These are phyloP conservation scores for Pseudois nayaur DNA, from an alignment of 2,113 vertebrate species.

Conservation along the genomic window DNA sequence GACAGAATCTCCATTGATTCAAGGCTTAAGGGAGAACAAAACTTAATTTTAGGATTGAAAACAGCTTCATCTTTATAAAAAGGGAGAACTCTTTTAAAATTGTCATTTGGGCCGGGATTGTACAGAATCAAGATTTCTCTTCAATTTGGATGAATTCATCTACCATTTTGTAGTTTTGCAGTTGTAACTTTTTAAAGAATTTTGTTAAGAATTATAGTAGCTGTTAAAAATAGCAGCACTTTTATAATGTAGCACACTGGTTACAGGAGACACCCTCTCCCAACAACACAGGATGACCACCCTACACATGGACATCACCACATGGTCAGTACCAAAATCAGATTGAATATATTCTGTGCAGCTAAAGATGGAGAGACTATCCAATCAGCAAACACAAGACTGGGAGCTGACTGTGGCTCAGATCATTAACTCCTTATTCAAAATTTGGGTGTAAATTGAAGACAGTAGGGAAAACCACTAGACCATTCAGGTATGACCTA, in stretches of 20 bases:
- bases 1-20: neutral
- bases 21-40: neutral
- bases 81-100: neutral
- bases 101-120: neutral
- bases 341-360: neutral
- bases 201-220: neutral
- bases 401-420: neutral
- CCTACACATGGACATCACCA: neutral
- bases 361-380: neutral
- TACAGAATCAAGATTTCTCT: neutral
- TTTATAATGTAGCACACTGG: neutral
- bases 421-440: neutral
- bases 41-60: constrained; percentile 40
- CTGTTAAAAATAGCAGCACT: neutral
- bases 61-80: constrained; percentile 22
- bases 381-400: neutral
- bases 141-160: constrained; percentile 3
- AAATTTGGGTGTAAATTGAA: neutral
- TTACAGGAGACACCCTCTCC: neutral
- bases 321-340: neutral
- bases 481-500: neutral
- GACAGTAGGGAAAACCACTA: neutral
- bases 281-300: neutral
- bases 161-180: neutral
- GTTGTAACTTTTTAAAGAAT: neutral